Percentiles rank a stretch among this genome's conserved stretches.
These are phyloP conservation scores for Hydrotaea cyrtoneurina DNA, from an alignment of 2,888 invertebrate genomes.

Conservation along the genomic window DNA sequence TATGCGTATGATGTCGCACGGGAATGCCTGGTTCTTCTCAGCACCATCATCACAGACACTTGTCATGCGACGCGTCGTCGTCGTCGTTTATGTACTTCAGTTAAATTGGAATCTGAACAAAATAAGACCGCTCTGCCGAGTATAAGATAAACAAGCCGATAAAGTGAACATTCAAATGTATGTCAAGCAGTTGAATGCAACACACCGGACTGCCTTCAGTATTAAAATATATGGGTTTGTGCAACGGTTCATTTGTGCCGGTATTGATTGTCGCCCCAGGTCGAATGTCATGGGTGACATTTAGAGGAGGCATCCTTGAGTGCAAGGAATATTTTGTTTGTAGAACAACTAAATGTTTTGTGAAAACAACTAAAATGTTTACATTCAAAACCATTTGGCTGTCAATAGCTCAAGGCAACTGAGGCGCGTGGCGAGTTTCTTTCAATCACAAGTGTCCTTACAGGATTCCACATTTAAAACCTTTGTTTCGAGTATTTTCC, in stretches of 20 bases:
- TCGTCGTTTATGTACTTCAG: conserved; percentile 1
- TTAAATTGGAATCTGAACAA: background rate
- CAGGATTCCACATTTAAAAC: too few species aligned
- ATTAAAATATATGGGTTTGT: background rate
- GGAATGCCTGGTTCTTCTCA: background rate
- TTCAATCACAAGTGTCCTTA: too few species aligned
- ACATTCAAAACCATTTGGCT: too few species aligned
- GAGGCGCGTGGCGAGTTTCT: too few species aligned
- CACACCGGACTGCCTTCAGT: background rate
- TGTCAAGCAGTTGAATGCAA: conserved; percentile 25
- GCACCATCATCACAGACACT: background rate
- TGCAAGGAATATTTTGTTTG: background rate
- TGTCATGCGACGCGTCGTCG: background rate
- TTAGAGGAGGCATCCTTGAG: background rate
- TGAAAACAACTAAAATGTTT: too few species aligned
- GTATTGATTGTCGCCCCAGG: background rate
- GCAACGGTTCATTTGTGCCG: too few species aligned
- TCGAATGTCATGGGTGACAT: background rate
- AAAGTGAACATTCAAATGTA: conserved; percentile 21
- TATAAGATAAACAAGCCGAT: conserved; percentile 3
- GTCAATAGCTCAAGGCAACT: too few species aligned
- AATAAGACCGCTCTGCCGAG: background rate
- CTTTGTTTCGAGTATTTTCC: too few species aligned
- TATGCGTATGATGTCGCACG: conserved; percentile 21
- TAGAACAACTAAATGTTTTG: too few species aligned